These are phyloP conservation scores for Spinibarbus caldwelli DNA, from an alignment of 2,797 vertebrate genomes.

Conservation along the genomic window DNA sequence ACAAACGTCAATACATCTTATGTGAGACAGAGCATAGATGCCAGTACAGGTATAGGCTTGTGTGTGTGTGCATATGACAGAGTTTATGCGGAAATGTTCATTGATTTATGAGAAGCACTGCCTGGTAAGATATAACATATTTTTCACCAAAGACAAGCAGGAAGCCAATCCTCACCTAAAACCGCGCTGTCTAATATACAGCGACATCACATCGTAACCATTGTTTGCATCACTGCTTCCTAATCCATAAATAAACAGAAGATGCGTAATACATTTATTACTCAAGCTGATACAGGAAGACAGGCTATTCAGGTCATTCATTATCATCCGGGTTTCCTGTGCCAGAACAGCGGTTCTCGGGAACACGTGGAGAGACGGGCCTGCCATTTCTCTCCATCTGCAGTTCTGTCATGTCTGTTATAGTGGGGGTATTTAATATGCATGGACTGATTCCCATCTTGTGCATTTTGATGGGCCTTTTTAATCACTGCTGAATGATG, in stretches of 20 bases:
- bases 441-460: conserved; percentile 12
- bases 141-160: conserved; percentile 50
- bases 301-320: conserved; percentile 57
- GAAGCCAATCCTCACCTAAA: conserved; percentile 24
- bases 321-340: conserved; percentile 34
- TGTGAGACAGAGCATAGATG: conserved; percentile 8
- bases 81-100: conserved; percentile 32
- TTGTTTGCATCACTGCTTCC: conserved; percentile 55
- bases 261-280: conserved; percentile 50
- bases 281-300: conserved; percentile 49
- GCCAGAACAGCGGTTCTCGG: conserved; percentile 36
- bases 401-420: conserved; percentile 34
- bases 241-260: conserved; percentile 57
- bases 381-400: conserved; percentile 23
- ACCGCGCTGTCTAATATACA: conserved; percentile 41
- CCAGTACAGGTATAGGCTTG: not conserved
- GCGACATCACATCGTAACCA: conserved; percentile 47
- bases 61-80: not conserved
- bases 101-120: conserved; percentile 58
- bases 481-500: conserved; percentile 59
- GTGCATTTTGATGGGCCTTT: conserved; percentile 43
- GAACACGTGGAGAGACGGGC: conserved; percentile 12
- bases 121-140: conserved; percentile 51
- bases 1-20: not conserved
- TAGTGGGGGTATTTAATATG: conserved; percentile 25